These are phyloP conservation scores for Aphelenchoides avenae DNA, from an alignment of 1,140 invertebrate genomes.

Conservation along the genomic window DNA sequence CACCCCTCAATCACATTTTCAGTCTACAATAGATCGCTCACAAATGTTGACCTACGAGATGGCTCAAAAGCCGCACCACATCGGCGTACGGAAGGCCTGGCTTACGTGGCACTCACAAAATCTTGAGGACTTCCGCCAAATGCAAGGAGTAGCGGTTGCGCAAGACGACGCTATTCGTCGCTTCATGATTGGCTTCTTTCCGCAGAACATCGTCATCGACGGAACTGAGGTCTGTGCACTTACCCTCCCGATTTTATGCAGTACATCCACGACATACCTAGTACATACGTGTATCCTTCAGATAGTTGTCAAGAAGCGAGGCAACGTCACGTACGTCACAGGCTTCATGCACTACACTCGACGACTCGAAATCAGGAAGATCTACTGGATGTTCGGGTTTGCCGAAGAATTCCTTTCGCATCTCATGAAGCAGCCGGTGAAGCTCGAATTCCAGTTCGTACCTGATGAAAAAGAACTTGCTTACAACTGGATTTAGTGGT, in stretches of 20 bases:
- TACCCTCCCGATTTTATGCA: no score
- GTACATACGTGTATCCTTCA: conserved; percentile 31
- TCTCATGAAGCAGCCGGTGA: conserved; percentile 56
- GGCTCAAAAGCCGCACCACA: conserved; percentile 49
- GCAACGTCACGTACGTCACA: conserved; percentile 49
- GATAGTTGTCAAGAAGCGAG: conserved; percentile 59
- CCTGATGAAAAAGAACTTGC: conserved; percentile 43
- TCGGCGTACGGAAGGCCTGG: conserved; percentile 55
- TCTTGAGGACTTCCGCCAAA: conserved; percentile 55
- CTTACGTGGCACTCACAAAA: conserved; percentile 58
- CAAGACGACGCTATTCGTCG: conserved; percentile 58
- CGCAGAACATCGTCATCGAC: conserved; percentile 40
- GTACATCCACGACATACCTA: no score
- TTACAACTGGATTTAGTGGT: conserved; percentile 51
- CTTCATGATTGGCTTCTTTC: conserved; percentile 56
- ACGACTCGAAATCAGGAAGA: conserved; percentile 21
- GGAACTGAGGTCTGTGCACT: conserved; percentile 44
- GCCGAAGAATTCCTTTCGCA: conserved; percentile 54
- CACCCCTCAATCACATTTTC: not conserved
- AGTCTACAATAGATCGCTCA: conserved; percentile 23
- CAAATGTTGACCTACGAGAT: conserved; percentile 56
- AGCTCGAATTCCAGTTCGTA: conserved; percentile 56
- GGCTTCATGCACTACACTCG: conserved; percentile 49
- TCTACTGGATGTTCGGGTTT: conserved; percentile 59
- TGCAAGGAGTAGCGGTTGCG: conserved; percentile 44